Base-by-base conservation (phyloP, 2,888 invertebrate genomes). In the Erebia epiphron region DNA sequence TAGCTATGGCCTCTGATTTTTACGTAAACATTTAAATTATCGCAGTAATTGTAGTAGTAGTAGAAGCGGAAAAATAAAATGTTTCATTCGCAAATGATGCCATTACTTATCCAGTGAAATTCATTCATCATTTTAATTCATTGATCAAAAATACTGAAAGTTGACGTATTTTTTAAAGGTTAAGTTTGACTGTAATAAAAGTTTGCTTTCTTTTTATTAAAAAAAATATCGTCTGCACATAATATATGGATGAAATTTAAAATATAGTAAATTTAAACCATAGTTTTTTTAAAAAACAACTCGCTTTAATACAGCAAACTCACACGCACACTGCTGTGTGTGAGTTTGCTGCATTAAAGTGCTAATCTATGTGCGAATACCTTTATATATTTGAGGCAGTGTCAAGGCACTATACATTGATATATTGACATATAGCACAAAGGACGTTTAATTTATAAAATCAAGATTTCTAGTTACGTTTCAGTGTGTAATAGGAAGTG, bases 381-480 rank as follows among this genome's bases (percentile, higher is more conserved):
- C 61, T 61, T 50, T 61, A 61, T 50, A 41, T 68, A 49, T 49
- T 64, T 52, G 64, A 64, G 50, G 16, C 60, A 68, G 13, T 43
- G 52, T 50, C 46, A 46, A 58, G 68, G 60, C 26, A 57, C 57
- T 67, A 46, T 68, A 16, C 57, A 67, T 67, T 68, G 41, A 43
- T 35, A 65, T 62, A 69, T 46, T 62, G 52, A 52, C 54, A 52
- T 67, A 63, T 57, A 46, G 61, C 58, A 57, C 35, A 65, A 50
- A 72, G 65, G 70, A 68, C 66, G 66, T 72, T 67, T 57, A 67
- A 67, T 67, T 68, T 62, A 62, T 69, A 71, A 65, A 57, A 50
- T 63, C 46, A 57, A 56, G 66, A 49, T 64, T 43, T 52, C 57
- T 50, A 54, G 46, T 16, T 52, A 21, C 62, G 63, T 54, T n/a